Percentiles rank a stretch among this genome's conserved stretches.
These are phyloP conservation scores for Drymonia ruficornis DNA, from an alignment of 2,888 invertebrate species.

Conservation along the genomic window DNA sequence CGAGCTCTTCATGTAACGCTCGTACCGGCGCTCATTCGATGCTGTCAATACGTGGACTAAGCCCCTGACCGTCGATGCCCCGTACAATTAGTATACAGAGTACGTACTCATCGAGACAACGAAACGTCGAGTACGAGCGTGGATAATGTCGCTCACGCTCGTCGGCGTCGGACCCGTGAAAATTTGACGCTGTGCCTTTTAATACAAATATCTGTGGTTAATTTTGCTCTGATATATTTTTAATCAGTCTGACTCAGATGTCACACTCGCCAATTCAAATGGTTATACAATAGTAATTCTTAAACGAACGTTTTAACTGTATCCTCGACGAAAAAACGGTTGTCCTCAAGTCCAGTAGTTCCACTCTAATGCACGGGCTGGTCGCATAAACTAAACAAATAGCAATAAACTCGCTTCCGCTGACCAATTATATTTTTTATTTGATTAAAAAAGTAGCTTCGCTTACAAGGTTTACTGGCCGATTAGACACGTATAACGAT, in stretches of 20 bases:
- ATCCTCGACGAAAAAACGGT: slow-evolving; percentile 20
- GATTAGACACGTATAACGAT: slow-evolving; percentile 65
- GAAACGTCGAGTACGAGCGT: not conserved
- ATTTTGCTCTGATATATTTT: not conserved
- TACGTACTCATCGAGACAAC: not conserved
- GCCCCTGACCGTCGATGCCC: slow-evolving; percentile 1
- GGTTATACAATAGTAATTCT: not conserved
- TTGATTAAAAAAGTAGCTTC: slow-evolving; percentile 51
- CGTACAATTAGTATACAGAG: not conserved
- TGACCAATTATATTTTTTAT: slow-evolving; percentile 75
- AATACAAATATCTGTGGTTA: not conserved
- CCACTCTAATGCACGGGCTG: slow-evolving; percentile 34
- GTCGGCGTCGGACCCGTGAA: not conserved
- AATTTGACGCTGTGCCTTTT: not conserved
- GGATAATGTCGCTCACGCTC: not conserved
- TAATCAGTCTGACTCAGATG: slow-evolving; percentile 5
- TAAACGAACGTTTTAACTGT: slow-evolving; percentile 14
- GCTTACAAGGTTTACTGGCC: slow-evolving; percentile 68
- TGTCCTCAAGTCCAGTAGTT: slow-evolving; percentile 34
- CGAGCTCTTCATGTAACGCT: too few species aligned
- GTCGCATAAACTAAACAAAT: slow-evolving; percentile 54
- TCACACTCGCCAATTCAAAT: not conserved
- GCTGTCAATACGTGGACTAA: too few species aligned
- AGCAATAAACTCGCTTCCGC: slow-evolving; percentile 68
- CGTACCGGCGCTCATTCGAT: too few species aligned